These are phyloP conservation scores for Salvator merianae DNA, from an alignment of 2,113 vertebrate genomes.

Conservation along the genomic window DNA sequence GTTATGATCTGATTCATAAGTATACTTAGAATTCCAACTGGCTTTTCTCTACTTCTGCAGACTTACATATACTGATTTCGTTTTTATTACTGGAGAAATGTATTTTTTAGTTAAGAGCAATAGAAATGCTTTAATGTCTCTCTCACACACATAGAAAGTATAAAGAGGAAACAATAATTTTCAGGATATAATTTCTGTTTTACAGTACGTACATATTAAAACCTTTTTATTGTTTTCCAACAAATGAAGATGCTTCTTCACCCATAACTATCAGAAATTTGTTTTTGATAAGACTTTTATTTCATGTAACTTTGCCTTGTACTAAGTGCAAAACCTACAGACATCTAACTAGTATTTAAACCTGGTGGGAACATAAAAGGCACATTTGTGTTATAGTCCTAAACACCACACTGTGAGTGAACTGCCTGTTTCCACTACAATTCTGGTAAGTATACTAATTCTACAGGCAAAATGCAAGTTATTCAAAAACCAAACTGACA, in stretches of 20 bases:
- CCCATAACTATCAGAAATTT: neutral
- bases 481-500: neutral
- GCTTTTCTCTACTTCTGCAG: neutral
- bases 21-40: neutral
- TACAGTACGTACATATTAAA: no score
- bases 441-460: conserved; percentile 3
- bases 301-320: neutral
- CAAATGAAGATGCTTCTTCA: neutral
- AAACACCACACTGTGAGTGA: neutral
- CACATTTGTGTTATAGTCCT: neutral
- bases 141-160: neutral
- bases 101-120: neutral
- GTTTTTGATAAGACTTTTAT: neutral
- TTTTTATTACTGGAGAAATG: neutral
- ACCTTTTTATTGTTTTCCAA: neutral
- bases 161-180: neutral
- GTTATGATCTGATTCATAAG: neutral
- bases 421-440: neutral
- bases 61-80: neutral
- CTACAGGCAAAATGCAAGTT: neutral
- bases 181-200: neutral
- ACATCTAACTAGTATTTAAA: neutral
- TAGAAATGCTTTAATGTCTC: neutral
- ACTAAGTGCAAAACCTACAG: neutral
- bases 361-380: neutral